Evolutionary conservation across 2,797 vertebrate genomes (phyloP).

Genomic region (Alca torda): DNA sequence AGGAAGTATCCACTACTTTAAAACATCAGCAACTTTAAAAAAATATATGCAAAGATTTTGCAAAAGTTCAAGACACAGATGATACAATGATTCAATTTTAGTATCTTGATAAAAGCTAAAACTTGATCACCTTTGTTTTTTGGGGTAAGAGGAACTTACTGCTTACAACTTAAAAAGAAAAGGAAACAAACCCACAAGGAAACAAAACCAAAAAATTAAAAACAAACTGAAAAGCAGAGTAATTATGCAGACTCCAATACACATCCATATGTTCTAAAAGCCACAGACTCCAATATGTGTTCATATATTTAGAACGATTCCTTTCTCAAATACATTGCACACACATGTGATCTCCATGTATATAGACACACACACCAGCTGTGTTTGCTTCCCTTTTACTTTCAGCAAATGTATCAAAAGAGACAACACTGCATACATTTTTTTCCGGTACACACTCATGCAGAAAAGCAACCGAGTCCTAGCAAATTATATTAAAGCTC

Average conservation of each 20-base stretch:
- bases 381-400: neutral
- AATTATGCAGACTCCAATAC: neutral
- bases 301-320: neutral
- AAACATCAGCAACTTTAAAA: neutral
- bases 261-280: neutral
- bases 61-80: neutral
- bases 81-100: neutral
- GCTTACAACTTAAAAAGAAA: neutral
- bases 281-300: neutral
- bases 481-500: neutral
- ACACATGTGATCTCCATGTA: fast-evolving
- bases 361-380: neutral
- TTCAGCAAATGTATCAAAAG: neutral
- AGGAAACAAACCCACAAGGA: neutral
- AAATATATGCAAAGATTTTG: neutral
- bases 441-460: neutral
- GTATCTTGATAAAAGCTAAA: neutral
- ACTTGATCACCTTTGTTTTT: neutral
- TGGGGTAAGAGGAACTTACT: neutral
- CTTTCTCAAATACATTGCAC: neutral
- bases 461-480: neutral
- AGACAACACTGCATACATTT: neutral
- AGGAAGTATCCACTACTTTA: neutral
- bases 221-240: neutral
- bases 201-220: neutral